These are phyloP conservation scores for Oscheius onirici DNA, from an alignment of 2,888 invertebrate species.

Conservation along the genomic window DNA sequence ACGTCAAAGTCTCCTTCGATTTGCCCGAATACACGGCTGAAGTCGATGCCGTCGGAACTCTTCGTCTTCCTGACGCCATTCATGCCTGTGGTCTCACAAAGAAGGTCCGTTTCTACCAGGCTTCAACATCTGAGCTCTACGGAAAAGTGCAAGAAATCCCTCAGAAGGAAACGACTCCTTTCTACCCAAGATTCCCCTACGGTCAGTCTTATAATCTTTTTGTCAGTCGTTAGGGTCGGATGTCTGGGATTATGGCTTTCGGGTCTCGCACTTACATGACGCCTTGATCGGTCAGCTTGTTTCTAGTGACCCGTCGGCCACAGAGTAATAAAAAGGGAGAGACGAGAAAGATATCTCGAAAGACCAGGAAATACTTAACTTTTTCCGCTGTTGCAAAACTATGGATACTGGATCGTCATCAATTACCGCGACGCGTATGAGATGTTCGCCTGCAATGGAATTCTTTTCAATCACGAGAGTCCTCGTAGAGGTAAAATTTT, in stretches of 20 bases:
- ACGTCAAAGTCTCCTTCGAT: slow-evolving; percentile 97
- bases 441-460: slow-evolving; percentile 94
- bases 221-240: no score
- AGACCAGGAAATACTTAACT: not conserved
- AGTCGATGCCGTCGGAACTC: slow-evolving; percentile 93
- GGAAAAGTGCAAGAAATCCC: slow-evolving; percentile 92
- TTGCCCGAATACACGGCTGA: slow-evolving; percentile 98
- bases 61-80: slow-evolving; percentile 89
- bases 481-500: slow-evolving; percentile 80
- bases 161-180: slow-evolving; percentile 89
- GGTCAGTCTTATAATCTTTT: slow-evolving; percentile 77
- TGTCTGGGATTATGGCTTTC: not conserved
- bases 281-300: not conserved
- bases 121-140: slow-evolving; percentile 92
- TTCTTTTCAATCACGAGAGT: slow-evolving; percentile 95
- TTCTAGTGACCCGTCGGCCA: not conserved
- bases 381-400: slow-evolving; percentile 88
- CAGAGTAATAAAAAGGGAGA: slow-evolving; percentile 1
- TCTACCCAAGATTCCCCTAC: slow-evolving; percentile 92
- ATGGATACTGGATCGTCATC: slow-evolving; percentile 93
- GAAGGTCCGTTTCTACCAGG: slow-evolving; percentile 84
- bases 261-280: not conserved
- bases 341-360: not conserved
- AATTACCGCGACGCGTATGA: slow-evolving; percentile 94
- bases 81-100: slow-evolving; percentile 86